These are phyloP conservation scores for Lutraria rhynchaena DNA, from an alignment of 1,140 invertebrate genomes.

Conservation along the genomic window DNA sequence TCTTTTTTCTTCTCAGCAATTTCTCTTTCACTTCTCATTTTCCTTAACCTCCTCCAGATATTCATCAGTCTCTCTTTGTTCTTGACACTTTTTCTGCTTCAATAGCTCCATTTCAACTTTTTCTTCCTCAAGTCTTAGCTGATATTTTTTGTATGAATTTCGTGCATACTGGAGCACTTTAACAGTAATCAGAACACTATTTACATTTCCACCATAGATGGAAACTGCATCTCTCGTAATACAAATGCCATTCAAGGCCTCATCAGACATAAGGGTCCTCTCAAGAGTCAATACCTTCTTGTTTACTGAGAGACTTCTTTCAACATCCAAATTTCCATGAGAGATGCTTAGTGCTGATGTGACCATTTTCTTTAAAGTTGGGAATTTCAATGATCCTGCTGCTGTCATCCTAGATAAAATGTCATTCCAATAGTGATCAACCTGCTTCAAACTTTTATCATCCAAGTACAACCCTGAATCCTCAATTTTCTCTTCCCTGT, in stretches of 20 bases:
- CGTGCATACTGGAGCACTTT: conserved; percentile 4
- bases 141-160: conserved; percentile 10
- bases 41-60: not conserved
- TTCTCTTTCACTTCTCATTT: conserved; percentile 16
- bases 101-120: not conserved
- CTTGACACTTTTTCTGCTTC: not conserved
- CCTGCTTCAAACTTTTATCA: conserved; percentile 14
- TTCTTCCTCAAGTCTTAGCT: conserved; percentile 10
- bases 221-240: conserved; percentile 30
- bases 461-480: conserved; percentile 3
- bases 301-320: conserved; percentile 56
- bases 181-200: not conserved
- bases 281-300: conserved; percentile 49
- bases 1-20: conserved; percentile 21
- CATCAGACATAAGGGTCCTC: conserved; percentile 2
- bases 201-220: not conserved
- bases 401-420: conserved; percentile 25
- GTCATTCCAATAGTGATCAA: conserved; percentile 64
- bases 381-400: conserved; percentile 36
- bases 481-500: conserved; percentile 32
- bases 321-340: conserved; percentile 64
- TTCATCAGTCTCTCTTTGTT: not conserved
- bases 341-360: conserved; percentile 45
- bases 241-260: conserved; percentile 47
- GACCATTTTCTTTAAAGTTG: conserved; percentile 52